Conservation (phyloP, 2,888 invertebrate genomes). For the Xestobium rufovillosum region DNA sequence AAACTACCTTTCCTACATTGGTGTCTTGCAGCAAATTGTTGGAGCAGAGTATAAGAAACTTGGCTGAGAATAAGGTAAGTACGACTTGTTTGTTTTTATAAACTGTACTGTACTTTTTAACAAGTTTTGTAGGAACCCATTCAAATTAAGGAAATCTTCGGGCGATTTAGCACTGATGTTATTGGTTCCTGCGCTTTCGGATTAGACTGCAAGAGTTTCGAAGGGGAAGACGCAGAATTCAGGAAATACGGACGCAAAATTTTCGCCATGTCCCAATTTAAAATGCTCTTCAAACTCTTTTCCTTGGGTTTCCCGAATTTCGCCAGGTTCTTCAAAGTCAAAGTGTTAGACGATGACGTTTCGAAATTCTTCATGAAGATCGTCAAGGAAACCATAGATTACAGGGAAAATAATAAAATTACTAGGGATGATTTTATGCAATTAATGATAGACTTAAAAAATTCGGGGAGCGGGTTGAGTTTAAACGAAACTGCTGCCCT, state of each 20-base stretch:
- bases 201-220: slow-evolving; percentile 50
- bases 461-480: slow-evolving; percentile 14
- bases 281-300: no score
- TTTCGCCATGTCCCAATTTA: no score
- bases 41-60: slow-evolving; percentile 37
- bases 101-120: no score
- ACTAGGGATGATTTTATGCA: slow-evolving; percentile 39
- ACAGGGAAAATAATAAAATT: slow-evolving; percentile 24
- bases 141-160: slow-evolving; percentile 42
- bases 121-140: no score
- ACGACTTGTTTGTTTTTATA: no score
- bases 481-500: slow-evolving; percentile 35
- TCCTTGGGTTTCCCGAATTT: slow-evolving; percentile 17
- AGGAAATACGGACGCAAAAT: slow-evolving; percentile 24
- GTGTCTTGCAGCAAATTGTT: slow-evolving; percentile 48
- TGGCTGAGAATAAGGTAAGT: slow-evolving; percentile 3
- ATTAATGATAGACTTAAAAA: slow-evolving; percentile 31
- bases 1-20: slow-evolving; percentile 53
- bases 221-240: slow-evolving; percentile 47
- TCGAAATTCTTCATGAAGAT: slow-evolving; percentile 27
- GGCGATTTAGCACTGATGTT: slow-evolving; percentile 51
- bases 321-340: slow-evolving; percentile 19
- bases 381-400: slow-evolving; percentile 26
- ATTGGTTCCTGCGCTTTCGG: slow-evolving; percentile 53
- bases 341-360: slow-evolving; percentile 22